A percentile compares a stretch with the other conserved stretches of the same genome.
These are phyloP conservation scores for Ridgeia piscesae DNA, from an alignment of 1,140 invertebrate species.

Conservation along the genomic window DNA sequence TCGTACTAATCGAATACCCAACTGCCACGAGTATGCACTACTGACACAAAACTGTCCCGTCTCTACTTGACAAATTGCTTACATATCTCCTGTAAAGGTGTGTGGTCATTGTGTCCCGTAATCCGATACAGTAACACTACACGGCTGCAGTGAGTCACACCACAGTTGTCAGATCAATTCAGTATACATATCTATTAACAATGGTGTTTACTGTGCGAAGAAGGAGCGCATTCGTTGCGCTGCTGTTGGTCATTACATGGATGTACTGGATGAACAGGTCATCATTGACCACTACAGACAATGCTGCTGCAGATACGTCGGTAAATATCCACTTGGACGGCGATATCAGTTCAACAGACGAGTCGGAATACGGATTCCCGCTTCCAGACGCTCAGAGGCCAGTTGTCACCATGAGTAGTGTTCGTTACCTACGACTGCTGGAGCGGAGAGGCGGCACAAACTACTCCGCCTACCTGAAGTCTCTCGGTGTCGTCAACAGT, in stretches of 20 bases:
- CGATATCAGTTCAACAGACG: background rate
- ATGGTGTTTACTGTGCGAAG: no score
- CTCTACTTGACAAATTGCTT: no score
- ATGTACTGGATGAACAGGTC: background rate
- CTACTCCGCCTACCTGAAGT: background rate
- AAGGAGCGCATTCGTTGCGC: background rate
- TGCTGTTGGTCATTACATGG: background rate
- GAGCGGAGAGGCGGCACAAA: background rate
- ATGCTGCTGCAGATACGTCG: background rate
- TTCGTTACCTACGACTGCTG: background rate
- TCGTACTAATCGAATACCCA: no score
- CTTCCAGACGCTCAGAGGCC: background rate
- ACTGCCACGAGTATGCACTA: no score
- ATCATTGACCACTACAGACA: background rate
- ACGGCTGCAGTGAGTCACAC: no score
- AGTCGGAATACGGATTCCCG: background rate
- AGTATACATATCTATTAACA: no score
- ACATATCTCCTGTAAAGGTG: no score
- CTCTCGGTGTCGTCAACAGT: conserved; percentile 59
- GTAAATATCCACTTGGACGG: no score
- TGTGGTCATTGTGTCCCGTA: no score
- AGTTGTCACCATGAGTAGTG: background rate
- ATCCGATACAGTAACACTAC: no score
- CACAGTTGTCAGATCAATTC: no score
- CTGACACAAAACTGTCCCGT: no score